These are phyloP conservation scores for Pseudochirops cupreus DNA, from an alignment of 2,797 vertebrate genomes.

Conservation along the genomic window DNA sequence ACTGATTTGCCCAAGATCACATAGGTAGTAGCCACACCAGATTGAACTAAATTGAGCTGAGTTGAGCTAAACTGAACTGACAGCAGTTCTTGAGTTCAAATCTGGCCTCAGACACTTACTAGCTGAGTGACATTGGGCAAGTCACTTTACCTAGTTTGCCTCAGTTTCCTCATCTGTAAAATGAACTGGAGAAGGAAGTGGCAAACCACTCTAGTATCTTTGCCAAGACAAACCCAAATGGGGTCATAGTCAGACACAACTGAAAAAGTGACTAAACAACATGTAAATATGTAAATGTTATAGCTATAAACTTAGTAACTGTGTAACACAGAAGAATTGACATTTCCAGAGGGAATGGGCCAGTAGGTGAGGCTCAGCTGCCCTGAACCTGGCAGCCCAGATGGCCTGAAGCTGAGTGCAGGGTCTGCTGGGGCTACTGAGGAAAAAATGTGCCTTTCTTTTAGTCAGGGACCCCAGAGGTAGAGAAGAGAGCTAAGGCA, in stretches of 20 bases:
- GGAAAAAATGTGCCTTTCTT: not conserved
- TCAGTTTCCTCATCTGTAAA: not conserved
- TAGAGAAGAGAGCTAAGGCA: not conserved
- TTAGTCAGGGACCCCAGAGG: not conserved
- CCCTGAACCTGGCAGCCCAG: too few species aligned
- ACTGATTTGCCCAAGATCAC: too few species aligned
- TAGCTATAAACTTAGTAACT: not conserved
- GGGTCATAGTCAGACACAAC: not conserved
- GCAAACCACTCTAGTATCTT: not conserved
- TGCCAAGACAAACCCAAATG: not conserved
- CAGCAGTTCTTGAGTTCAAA: not conserved
- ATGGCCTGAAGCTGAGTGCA: not conserved
- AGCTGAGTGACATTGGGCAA: not conserved
- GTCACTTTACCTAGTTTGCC: not conserved
- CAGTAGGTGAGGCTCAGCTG: not conserved
- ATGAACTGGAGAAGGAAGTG: not conserved
- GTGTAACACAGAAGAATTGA: not conserved
- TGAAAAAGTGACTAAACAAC: not conserved
- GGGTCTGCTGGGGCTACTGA: not conserved
- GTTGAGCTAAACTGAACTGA: not conserved
- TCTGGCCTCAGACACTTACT: not conserved
- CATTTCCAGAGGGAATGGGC: not conserved
- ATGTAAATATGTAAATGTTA: not conserved
- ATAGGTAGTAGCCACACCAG: not conserved
- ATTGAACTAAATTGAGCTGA: not conserved